Evolutionary conservation across 1,140 invertebrate species (phyloP), one percentile per base, ranked within the genome.

Genomic region (Hermetia illucens): DNA sequence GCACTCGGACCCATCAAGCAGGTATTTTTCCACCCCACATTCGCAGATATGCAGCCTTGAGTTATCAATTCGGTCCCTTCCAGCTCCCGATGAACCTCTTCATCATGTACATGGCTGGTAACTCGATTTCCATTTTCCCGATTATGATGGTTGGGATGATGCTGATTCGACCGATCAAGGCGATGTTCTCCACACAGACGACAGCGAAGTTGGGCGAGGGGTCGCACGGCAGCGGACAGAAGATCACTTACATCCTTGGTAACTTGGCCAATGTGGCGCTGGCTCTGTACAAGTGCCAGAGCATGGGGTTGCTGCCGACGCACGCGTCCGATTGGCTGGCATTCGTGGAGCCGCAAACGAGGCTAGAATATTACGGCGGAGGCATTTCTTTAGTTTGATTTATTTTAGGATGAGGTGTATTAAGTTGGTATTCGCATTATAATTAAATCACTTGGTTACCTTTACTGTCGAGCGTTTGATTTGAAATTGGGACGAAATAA

Each of bases 121-220:
- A 92, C 63, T 94, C 93, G 1, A 97, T 98, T 51, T 97, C 92
- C 1, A 97, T 99, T 46, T 98, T 99, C 54, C 95, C 95, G 2
- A 98, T 99, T n/a, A 98, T 99, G 95, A 98, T 99, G 94, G 90
- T 98, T 15, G 91, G 91, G 24, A 98, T 98, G 95, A 75, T 98
- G 57, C 85, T 97, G 44, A 82, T 97, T 41, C 69, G 91, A 46
- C 93, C 93, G 12, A 79, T 98, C 3, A 94, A 98, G 65, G 90
- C 93, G 6, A 68, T 98, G 15, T 90, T 96, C 55, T 70, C 86
- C 2, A 80, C 90, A 38, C 82, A 89, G 55, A 76, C 80, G 44
- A 90, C 90, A 33, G 97, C 97, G 51, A 94, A 94, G 66, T 80
- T 90, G 64, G 89, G 96, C 41, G 91, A 96, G 69, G 91, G 91